Evolutionary conservation across 92 coral and sea anemone genomes (phyloP).

Genomic region (Metridium senile): DNA sequence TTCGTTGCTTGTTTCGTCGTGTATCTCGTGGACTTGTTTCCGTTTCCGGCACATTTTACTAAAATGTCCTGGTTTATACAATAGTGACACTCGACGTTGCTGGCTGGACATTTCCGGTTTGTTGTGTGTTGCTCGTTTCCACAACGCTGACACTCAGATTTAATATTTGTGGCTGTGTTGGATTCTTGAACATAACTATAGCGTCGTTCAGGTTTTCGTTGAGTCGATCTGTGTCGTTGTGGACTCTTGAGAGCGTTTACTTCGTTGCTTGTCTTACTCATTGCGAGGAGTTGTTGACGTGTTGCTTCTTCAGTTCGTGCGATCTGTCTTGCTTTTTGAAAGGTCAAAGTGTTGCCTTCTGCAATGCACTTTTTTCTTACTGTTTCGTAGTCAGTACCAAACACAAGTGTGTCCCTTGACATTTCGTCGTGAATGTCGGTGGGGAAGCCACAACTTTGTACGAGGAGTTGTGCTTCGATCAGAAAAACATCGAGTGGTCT

Average conservation of each 20-base stretch:
- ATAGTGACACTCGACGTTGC: conserved; percentile 35
- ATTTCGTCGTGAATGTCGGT: conserved; percentile 51
- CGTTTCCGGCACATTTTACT: conserved; percentile 44
- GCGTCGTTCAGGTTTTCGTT: neutral
- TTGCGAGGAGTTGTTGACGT: conserved; percentile 39
- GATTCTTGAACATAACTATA: neutral
- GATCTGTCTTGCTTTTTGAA: conserved; percentile 50
- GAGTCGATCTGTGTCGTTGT: neutral
- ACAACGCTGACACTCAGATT: neutral
- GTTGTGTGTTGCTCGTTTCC: conserved; percentile 27
- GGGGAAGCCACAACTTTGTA: conserved; percentile 68
- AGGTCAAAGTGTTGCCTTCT: conserved; percentile 48
- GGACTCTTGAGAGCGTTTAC: conserved; percentile 18
- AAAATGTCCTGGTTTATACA: conserved; percentile 51
- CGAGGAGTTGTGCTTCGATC: conserved; percentile 52
- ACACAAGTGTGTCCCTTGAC: conserved; percentile 55
- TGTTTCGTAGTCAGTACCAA: conserved; percentile 56
- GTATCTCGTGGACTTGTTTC: conserved; percentile 1
- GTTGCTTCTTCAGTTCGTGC: conserved; percentile 51
- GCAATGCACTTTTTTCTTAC: conserved; percentile 62
- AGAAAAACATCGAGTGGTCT: conserved; percentile 50
- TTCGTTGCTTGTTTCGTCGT: neutral
- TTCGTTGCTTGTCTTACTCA: conserved; percentile 18
- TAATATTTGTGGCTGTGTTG: neutral
- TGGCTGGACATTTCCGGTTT: conserved; percentile 41